A percentile compares a stretch with the other conserved stretches of the same genome.
phyloP scores from a whole-genome alignment of 2,113 vertebrate species.

The Bufo gargarizans region DNA sequence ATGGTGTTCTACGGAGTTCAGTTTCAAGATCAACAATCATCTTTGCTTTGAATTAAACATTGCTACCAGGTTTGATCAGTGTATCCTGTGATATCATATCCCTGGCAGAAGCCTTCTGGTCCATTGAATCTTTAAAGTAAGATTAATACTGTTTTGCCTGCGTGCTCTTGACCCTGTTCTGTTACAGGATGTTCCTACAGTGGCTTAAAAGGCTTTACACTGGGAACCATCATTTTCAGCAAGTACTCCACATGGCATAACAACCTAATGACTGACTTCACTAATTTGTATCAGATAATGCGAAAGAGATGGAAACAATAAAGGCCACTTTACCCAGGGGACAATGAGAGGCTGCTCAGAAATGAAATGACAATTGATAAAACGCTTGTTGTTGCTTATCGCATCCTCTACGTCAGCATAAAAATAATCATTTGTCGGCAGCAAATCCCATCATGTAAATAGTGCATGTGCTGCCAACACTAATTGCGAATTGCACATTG shows the following conservation, averaged over 20 bases:
- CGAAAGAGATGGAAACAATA: not conserved
- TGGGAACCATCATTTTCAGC: not conserved
- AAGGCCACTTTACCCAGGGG: no score
- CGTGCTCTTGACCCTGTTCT: not conserved
- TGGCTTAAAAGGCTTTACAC: not conserved
- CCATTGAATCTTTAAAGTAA: not conserved
- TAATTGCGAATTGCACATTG: no score
- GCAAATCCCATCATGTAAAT: no score
- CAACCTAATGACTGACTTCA: not conserved
- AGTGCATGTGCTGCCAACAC: no score
- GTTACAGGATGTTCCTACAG: not conserved
- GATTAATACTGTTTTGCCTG: not conserved
- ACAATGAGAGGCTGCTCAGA: no score
- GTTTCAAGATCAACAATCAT: conserved; percentile 36
- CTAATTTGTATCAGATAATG: not conserved
- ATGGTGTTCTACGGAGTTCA: not conserved
- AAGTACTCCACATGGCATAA: not conserved
- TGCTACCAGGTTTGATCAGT: not conserved
- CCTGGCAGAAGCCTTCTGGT: not conserved
- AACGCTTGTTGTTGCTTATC: no score
- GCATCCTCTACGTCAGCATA: no score
- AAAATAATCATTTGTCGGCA: no score
- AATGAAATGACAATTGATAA: no score
- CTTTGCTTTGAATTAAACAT: conserved; percentile 15
- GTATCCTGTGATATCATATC: not conserved